These are phyloP conservation scores for Lumbricus terrestris DNA, from an alignment of 2,888 invertebrate genomes.

Conservation along the genomic window DNA sequence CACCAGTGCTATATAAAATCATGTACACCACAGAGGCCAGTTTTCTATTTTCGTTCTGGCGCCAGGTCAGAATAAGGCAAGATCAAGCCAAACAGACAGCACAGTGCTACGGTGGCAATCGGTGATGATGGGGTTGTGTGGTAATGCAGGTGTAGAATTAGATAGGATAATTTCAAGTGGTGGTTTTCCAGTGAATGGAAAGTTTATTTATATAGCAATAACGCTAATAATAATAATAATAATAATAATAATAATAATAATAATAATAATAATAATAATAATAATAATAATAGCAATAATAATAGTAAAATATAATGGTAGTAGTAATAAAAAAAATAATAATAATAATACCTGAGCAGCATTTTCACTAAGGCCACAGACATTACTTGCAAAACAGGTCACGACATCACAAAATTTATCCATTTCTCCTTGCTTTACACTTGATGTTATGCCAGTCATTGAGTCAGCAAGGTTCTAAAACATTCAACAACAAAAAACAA, in stretches of 20 bases:
- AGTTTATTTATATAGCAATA: background rate
- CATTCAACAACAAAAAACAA: background rate
- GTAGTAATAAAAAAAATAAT: background rate
- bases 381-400: slow-evolving; percentile 78
- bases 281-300: background rate
- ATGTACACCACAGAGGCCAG: too few species aligned
- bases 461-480: slow-evolving; percentile 65
- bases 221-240: background rate
- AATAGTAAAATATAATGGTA: background rate
- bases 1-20: too few species aligned
- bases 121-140: too few species aligned
- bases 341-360: slow-evolving; percentile 73
- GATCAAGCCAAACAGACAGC: too few species aligned
- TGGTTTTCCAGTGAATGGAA: too few species aligned
- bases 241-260: background rate
- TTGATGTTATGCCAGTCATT: slow-evolving; percentile 86
- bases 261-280: background rate
- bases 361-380: slow-evolving; percentile 87
- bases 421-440: slow-evolving; percentile 81
- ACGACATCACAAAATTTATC: slow-evolving; percentile 83
- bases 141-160: too few species aligned
- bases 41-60: too few species aligned
- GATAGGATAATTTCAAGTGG: too few species aligned
- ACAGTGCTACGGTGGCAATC: too few species aligned
- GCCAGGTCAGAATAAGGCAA: too few species aligned